Base-by-base conservation (phyloP, 1,140 invertebrate genomes). In the Sinella curviseta region DNA sequence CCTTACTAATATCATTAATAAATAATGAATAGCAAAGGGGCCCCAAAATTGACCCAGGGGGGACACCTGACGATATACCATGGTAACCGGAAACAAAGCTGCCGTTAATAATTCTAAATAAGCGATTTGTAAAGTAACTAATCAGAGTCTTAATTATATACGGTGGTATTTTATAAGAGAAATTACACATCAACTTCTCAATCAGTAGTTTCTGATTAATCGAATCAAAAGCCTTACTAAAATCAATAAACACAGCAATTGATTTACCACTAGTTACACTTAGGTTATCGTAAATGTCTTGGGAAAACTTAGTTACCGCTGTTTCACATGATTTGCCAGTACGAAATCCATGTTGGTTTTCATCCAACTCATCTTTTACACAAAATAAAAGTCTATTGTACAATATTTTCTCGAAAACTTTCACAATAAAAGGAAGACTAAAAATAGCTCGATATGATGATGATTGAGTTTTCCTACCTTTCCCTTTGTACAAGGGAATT, bases 21-120 rank as follows among this genome's bases (percentile, higher is more conserved):
- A 12, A 70, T 12, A 70, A 30, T 30, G 65, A 70, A 33, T n/a
- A 70, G 1, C 2, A 70, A 1, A 70, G 12, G 26, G 65, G 65
- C 14, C 65, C 30, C 2, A 33, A 33, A 2, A 16, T 24, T 30
- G 30, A 33, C 65, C 26, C 65, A 31, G 65, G 26, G 0, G 85
- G 84, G 39, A 86, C 85, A 28, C 84, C 84, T 33, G 30, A 31
- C 14, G 4, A 17, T 17, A 78, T 20, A 8, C 24, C 20, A 31
- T 39, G 54, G 17, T 1, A 1, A 0, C 54, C 31, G 26, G 60
- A 78, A 1, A 74, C 14, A 35, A 35, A 31, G 14, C 16, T 20
- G 4, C 57, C 60, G 26, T 34, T 33, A 36, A 12, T 73, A 20
- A 78, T 30, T 39, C 20, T 73, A 67, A 73, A 35, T 1, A 33